These are phyloP conservation scores for Xiphophorus hellerii DNA, from an alignment of 2,113 vertebrate species.

Conservation along the genomic window DNA sequence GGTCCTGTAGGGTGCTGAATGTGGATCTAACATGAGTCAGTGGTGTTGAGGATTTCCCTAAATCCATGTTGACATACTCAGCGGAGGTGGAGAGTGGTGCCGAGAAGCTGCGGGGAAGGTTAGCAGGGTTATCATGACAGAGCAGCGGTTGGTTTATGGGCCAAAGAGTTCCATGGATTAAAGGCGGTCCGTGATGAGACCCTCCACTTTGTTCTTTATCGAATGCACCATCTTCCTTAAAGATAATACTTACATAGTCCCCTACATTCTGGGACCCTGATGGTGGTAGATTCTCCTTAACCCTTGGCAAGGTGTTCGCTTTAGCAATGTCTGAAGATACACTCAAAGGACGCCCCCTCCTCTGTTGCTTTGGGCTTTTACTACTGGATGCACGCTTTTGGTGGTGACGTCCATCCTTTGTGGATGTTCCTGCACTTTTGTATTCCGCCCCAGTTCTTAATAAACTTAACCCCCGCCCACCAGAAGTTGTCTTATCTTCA, in stretches of 20 bases:
- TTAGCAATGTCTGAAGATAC: constrained; percentile 77
- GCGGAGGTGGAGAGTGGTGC: constrained; percentile 77
- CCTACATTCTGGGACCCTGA: constrained; percentile 71
- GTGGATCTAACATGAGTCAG: constrained; percentile 66
- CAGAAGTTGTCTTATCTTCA: constrained; percentile 78
- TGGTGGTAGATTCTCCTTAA: constrained; percentile 72
- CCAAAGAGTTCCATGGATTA: constrained; percentile 70
- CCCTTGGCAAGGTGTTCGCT: constrained; percentile 80
- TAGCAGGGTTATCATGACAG: constrained; percentile 67
- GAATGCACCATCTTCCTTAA: constrained; percentile 62
- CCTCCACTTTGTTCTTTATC: constrained; percentile 30
- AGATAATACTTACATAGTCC: constrained; percentile 82
- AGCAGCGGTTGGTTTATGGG: constrained; percentile 68
- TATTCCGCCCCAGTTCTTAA: constrained; percentile 68
- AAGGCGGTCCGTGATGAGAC: constrained; percentile 53
- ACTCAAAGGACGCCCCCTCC: constrained; percentile 72
- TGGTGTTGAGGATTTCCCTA: constrained; percentile 66
- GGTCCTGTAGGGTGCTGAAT: constrained; percentile 61
- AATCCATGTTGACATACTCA: constrained; percentile 83
- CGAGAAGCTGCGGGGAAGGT: constrained; percentile 82
- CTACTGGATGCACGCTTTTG: constrained; percentile 70
- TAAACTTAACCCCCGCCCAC: constrained; percentile 68
- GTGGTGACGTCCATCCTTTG: constrained; percentile 72
- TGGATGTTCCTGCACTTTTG: constrained; percentile 66
- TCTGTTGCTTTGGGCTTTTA: constrained; percentile 74